Conservation (phyloP, 2,113 vertebrate species). For the Dinomys branickii region DNA sequence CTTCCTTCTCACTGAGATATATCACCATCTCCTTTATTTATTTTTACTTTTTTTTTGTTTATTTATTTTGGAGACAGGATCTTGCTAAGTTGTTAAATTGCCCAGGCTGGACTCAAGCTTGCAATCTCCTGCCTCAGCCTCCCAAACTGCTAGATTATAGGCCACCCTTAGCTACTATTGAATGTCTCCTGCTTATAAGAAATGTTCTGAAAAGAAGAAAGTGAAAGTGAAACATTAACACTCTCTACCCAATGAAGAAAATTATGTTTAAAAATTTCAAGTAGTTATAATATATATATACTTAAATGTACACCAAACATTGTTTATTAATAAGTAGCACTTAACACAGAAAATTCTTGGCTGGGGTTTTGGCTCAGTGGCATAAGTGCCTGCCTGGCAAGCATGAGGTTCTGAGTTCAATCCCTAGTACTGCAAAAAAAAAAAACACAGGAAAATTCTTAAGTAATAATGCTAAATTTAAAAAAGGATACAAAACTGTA, state of each 20-base stretch:
- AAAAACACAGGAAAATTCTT: background rate
- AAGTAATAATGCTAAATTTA: background rate
- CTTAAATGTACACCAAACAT: background rate
- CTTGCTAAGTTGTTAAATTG: background rate
- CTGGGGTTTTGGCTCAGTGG: no score
- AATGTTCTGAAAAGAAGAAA: background rate
- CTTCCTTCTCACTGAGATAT: background rate
- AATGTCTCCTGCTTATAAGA: conserved; percentile 39
- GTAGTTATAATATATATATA: background rate
- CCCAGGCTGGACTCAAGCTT: background rate
- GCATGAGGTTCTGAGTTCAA: no score
- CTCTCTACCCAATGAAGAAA: conserved; percentile 10
- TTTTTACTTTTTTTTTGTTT: background rate
- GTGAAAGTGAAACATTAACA: background rate
- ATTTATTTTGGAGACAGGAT: background rate
- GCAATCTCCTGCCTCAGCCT: background rate
- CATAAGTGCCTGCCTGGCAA: no score
- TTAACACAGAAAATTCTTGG: background rate
- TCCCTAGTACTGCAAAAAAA: no score
- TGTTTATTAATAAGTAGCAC: background rate
- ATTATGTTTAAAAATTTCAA: background rate
- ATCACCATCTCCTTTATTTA: background rate
- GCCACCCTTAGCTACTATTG: background rate
- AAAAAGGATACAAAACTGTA: background rate
- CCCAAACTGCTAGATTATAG: background rate